Conservation (phyloP, 2,113 vertebrate species). For the Cathartes aura region DNA sequence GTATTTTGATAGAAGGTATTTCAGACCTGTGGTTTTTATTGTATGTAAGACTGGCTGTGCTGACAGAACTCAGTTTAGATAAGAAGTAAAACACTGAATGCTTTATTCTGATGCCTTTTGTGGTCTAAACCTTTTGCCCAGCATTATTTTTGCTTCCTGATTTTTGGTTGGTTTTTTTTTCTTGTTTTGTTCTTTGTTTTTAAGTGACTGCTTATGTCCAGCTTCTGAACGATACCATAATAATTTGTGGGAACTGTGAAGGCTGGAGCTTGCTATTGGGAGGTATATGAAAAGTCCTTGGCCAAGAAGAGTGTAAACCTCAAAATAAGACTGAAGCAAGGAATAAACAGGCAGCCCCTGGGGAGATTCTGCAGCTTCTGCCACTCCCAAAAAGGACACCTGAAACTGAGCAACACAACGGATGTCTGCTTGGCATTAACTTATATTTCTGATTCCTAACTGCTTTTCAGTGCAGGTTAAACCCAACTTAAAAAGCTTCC, state of each 20-base stretch:
- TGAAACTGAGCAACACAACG: background rate
- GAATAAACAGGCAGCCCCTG: background rate
- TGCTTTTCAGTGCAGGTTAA: background rate
- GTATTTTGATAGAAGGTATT: background rate
- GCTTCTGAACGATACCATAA: background rate
- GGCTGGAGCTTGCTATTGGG: background rate
- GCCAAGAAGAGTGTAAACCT: background rate
- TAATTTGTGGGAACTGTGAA: background rate
- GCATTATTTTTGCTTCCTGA: background rate
- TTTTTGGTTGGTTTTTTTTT: background rate
- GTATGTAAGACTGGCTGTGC: background rate
- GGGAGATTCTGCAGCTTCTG: background rate
- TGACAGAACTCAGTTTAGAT: background rate
- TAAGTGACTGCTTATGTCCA: background rate
- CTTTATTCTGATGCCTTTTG: background rate
- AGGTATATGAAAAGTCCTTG: background rate
- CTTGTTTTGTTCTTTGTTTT: background rate
- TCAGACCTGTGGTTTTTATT: background rate
- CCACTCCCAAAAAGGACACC: background rate
- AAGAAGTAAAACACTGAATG: background rate
- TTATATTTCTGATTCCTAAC: background rate
- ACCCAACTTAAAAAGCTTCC: background rate
- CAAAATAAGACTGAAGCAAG: background rate
- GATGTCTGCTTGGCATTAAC: background rate
- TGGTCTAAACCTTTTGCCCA: background rate